A percentile compares a stretch with the other conserved stretches of the same genome.
Evolutionary conservation across 2,797 vertebrate genomes (phyloP).

Genomic region (Heterohyrax brucei): DNA sequence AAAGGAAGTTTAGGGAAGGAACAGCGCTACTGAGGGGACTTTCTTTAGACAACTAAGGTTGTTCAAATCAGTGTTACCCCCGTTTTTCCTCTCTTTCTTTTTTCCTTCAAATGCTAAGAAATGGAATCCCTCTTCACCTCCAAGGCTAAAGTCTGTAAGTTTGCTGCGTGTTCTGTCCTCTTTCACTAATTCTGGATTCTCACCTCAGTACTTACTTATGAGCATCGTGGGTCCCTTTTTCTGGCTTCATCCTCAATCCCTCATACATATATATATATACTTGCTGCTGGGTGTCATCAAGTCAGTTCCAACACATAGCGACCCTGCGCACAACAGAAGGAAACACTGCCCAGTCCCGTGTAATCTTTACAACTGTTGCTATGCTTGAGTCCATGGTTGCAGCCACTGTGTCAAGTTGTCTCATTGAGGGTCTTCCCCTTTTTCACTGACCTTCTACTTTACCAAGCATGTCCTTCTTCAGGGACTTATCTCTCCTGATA

Average conservation of each 20-base stretch:
- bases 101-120: not conserved
- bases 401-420: too few species aligned
- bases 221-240: not conserved
- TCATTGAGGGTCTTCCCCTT: too few species aligned
- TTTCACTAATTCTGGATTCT: constrained; percentile 16
- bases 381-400: too few species aligned
- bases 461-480: too few species aligned
- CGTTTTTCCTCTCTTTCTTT: not conserved
- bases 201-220: not conserved
- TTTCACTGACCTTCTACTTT: too few species aligned
- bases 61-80: not conserved
- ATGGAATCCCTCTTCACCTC: not conserved
- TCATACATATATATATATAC: not conserved
- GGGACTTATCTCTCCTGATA: too few species aligned
- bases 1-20: not conserved
- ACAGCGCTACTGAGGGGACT: not conserved
- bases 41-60: not conserved
- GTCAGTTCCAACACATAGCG: too few species aligned
- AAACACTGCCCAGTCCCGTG: too few species aligned
- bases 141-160: not conserved
- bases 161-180: not conserved
- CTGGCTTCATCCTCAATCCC: not conserved
- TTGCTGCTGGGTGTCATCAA: too few species aligned
- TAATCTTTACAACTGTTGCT: too few species aligned
- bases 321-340: too few species aligned